Evolutionary conservation across 2,113 vertebrate species (phyloP).

Genomic region (Machaerirhynchus nigripectus): DNA sequence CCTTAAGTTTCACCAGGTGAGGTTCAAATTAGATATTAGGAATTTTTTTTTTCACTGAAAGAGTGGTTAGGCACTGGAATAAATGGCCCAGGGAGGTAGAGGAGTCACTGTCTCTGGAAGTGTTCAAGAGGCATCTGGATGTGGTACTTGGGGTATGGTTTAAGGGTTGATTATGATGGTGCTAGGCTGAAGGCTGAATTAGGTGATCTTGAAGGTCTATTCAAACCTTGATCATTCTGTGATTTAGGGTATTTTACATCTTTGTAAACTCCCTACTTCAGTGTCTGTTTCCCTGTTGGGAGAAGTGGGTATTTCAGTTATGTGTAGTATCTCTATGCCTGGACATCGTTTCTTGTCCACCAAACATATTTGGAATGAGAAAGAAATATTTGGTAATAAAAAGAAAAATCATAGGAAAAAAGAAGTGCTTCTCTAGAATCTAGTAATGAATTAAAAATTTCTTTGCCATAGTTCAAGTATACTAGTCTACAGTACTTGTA

Average conservation of each 20-base stretch:
- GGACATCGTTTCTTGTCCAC: not conserved
- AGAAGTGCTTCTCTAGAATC: not conserved
- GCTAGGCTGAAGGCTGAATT: not conserved
- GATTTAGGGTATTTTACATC: not conserved
- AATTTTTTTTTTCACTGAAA: not conserved
- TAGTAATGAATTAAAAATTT: not conserved
- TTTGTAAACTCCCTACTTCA: not conserved
- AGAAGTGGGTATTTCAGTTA: not conserved
- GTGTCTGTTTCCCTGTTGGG: not conserved
- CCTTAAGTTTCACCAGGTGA: not conserved
- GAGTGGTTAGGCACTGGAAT: not conserved
- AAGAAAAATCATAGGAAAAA: not conserved
- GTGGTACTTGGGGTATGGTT: not conserved
- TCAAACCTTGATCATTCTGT: not conserved
- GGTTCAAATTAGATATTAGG: not conserved
- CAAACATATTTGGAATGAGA: not conserved
- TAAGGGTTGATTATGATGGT: not conserved
- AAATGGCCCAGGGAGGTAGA: not conserved
- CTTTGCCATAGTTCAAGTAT: not conserved
- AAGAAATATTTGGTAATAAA: not conserved
- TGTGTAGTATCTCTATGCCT: not conserved
- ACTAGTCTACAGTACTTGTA: not conserved
- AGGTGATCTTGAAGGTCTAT: not conserved
- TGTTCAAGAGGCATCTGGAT: not conserved
- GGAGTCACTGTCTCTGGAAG: not conserved